A percentile compares a stretch with the other conserved stretches of the same genome.
Conservation (phyloP, 2,797 vertebrate genomes). For the Pempheris klunzingeri region DNA sequence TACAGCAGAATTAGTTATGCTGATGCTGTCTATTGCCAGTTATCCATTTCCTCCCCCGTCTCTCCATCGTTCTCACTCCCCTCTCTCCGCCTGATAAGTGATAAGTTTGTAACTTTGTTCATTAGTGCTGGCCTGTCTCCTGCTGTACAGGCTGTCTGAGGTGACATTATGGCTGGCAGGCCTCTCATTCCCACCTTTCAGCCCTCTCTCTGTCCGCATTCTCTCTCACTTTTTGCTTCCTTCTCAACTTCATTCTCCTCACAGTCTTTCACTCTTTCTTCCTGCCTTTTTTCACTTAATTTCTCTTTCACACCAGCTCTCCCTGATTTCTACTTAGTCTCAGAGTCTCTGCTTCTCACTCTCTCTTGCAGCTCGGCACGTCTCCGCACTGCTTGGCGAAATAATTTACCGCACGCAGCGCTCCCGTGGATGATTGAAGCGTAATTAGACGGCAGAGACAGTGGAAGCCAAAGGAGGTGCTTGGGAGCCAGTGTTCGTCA, state of each 20-base stretch:
- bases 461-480: conserved; percentile 81
- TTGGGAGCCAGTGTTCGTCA: conserved; percentile 74
- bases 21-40: conserved; percentile 27
- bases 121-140: conserved; percentile 74
- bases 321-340: conserved; percentile 60
- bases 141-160: conserved; percentile 59
- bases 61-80: conserved; percentile 19
- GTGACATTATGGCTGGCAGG: conserved; percentile 64
- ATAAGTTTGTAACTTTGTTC: conserved; percentile 79
- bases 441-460: conserved; percentile 89
- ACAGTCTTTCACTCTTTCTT: too few species aligned
- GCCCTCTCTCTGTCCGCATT: conserved; percentile 22
- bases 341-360: conserved; percentile 42
- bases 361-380: conserved; percentile 72
- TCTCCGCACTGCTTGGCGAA: conserved; percentile 73
- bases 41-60: conserved; percentile 26
- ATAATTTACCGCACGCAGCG: conserved; percentile 86
- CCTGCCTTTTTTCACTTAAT: conserved; percentile 29
- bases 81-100: conserved; percentile 56
- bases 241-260: conserved; percentile 44
- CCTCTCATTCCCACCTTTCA: conserved; percentile 44
- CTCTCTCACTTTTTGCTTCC: conserved; percentile 31
- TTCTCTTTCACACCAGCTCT: conserved; percentile 30
- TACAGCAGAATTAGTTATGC: conserved; percentile 44
- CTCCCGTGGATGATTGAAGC: conserved; percentile 85